Base-by-base conservation (phyloP, 2,888 invertebrate genomes). In the Troglohyphantes excavatus region DNA sequence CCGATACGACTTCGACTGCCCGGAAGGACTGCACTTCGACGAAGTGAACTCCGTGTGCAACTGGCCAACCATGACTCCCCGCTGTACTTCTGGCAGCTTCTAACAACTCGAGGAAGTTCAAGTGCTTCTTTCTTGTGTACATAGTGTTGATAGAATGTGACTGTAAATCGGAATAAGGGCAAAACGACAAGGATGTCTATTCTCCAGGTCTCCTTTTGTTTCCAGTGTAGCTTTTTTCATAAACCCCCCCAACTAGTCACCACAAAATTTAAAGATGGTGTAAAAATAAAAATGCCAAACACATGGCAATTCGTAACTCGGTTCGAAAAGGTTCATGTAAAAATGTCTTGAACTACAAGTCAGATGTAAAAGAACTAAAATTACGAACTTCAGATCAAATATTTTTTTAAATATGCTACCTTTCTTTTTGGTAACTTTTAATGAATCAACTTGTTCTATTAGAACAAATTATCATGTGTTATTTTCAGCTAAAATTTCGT, bases 1-100 rank as follows among this genome's bases (percentile, higher is more conserved):
- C 2, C 43, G 90, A 23, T 92, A 84, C 75, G 91, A 91, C 27
- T 92, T 92, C 59, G 82, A 90, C 33, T 92, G 92, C 63, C 91
- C 92, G 7, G 91, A 86, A 53, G 92, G 91, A 5, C 43, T 91
- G 1, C 86, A 91, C 46, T 92, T 92, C 26, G 92, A 92, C 59
- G 92, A 92, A 76, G 81, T 90, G 7, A 90, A 91, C 39, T 90
- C 90, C 29, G 91, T 91, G 17, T 92, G 92, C 75, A 91, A 91
- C 67, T 92, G 91, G 91, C 92, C 92, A 11, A 90, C 90, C 13
- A 87, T 89, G 75, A 76, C 84, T 33, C 91, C 92, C 11, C 86
- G 90, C 5, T 92, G 92, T 76, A 59, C 90, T 53, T 67, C 67
- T 33, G 46, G 59, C 26, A 72, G 39, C 21, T 26, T 46, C 11